A percentile compares a stretch with the other conserved stretches of the same genome.
phyloP scores from a whole-genome alignment of 2,113 vertebrate genomes.

The Mohoua ochrocephala region DNA sequence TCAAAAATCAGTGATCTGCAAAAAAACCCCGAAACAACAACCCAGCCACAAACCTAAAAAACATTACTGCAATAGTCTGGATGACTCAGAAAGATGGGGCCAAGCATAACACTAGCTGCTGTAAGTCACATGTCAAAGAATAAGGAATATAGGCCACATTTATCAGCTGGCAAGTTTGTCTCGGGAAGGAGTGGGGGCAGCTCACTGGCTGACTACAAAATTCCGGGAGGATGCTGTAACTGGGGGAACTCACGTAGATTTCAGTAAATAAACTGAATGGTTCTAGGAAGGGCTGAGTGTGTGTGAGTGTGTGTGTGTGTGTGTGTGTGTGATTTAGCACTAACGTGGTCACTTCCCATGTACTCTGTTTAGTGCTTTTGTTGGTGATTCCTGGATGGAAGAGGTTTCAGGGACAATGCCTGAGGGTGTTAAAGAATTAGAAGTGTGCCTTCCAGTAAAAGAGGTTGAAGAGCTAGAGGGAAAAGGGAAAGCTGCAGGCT shows the following conservation, averaged over 20 bases:
- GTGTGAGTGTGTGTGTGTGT: not conserved
- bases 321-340: not conserved
- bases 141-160: not conserved
- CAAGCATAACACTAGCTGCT: constrained; percentile 25
- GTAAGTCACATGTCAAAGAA: not conserved
- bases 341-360: not conserved
- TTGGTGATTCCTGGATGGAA: constrained; percentile 9
- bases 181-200: not conserved
- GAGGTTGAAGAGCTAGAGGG: not conserved
- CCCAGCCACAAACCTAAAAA: not conserved
- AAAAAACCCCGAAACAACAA: not conserved
- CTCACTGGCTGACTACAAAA: not conserved
- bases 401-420: constrained; percentile 11
- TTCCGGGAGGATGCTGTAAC: constrained; percentile 39
- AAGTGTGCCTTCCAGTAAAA: constrained; percentile 14
- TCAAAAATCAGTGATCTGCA: not conserved
- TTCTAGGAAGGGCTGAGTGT: not conserved
- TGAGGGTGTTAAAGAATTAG: not conserved
- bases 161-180: constrained; percentile 12
- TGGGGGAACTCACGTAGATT: not conserved
- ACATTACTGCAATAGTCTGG: not conserved
- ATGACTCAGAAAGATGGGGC: not conserved
- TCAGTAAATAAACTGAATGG: constrained; percentile 8
- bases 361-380: constrained; percentile 10
- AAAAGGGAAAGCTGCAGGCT: not conserved